phyloP scores from a whole-genome alignment of 1,140 invertebrate species.

The Drosophila athabasca region DNA sequence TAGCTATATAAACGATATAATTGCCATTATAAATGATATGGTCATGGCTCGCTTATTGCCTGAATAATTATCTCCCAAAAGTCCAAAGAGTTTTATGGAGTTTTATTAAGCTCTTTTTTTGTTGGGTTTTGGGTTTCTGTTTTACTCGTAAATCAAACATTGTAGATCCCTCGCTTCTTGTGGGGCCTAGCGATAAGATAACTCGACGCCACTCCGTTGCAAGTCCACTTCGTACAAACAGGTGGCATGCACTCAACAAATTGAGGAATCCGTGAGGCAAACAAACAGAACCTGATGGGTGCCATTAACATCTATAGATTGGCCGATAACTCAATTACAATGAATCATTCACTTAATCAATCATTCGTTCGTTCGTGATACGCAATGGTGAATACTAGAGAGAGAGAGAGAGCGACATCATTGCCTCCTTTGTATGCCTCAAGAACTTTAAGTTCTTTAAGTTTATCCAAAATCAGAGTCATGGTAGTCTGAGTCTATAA shows the following conservation, averaged over 20 bases:
- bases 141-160: constrained; percentile 44
- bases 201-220: background rate
- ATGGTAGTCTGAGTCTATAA: too few relatives aligned
- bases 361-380: background rate
- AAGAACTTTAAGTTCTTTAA: too few relatives aligned
- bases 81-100: constrained; percentile 9
- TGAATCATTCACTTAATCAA: constrained; percentile 5
- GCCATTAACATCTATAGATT: constrained; percentile 45
- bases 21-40: constrained; percentile 54
- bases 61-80: constrained; percentile 49
- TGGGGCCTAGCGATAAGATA: constrained; percentile 29
- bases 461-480: too few relatives aligned
- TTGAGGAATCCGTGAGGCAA: constrained; percentile 16
- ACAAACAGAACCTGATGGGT: constrained; percentile 14
- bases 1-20: constrained; percentile 2
- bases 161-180: background rate
- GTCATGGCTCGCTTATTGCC: constrained; percentile 54
- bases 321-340: constrained; percentile 32
- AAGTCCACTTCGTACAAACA: constrained; percentile 19
- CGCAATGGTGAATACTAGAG: too few relatives aligned
- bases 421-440: too few relatives aligned
- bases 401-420: too few relatives aligned
- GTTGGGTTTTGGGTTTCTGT: background rate
- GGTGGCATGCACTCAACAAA: constrained; percentile 34
- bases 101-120: background rate